Base-by-base conservation (phyloP, 1,140 invertebrate genomes). In the Xylocopa sonorina region DNA sequence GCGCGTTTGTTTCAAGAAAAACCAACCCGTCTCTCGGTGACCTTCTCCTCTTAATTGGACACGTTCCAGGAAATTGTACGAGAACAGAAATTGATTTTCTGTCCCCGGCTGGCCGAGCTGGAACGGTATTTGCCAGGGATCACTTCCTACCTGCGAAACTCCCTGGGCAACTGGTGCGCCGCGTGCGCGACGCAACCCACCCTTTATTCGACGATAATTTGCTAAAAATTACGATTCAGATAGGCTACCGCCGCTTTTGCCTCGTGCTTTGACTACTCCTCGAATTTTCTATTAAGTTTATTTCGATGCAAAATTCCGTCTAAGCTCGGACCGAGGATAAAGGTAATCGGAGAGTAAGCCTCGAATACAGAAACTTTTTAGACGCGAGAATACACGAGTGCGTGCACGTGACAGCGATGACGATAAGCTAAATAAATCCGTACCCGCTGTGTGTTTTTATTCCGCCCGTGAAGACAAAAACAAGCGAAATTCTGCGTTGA, bases 1-100 rank as follows among this genome's bases (percentile, higher is more conserved):
- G 29, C 55, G 55, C 27, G 16, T 67, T 57, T 16, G 41, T 7
- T 64, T 57, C 32, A 18, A 18, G 32, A 55, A 68, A 79, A 69
- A 18, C 48, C 57, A 16, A 41, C 27, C n/a, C 24, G 32, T 14
- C 48, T 53, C 34, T 38, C 48, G 7, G n/a, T 63, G 21, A 27
- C 38, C 57, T 77, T 66, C 64, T 32, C 34, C 64, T 32, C 34
- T 43, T 79, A 84, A 83, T 83, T 79, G 50, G 29, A 53, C 68
- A 63, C 38, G 75, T 74, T 67, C 68, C 50, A 51, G 51, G 62
- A 83, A 79, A 83, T 83, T 83, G 73, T 46, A 24, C 51, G 18
- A 71, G 72, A 51, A n/a, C 51, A 51, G 68, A 83, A 69, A 83
- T 84, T 75, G 66, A 77, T 79, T 83, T 78, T 68, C 21, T 6